Base-by-base conservation (phyloP, 2,888 invertebrate genomes). In the Microctonus hyperodae region DNA sequence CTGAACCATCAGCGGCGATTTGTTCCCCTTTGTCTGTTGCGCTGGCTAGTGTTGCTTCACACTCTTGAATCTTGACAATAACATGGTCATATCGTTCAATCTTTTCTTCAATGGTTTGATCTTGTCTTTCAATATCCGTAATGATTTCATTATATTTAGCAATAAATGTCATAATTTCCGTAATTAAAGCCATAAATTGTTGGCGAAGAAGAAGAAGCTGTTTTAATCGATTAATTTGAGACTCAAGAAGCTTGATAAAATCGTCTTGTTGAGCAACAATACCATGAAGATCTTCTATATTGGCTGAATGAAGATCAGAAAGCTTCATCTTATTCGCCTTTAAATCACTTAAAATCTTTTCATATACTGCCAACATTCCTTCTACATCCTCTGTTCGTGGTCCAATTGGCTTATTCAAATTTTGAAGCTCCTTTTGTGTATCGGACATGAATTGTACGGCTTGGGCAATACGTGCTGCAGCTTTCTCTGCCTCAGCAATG, bases 11-110 rank as follows among this genome's bases (percentile, higher is more conserved):
- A 0, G 92, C 91, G 0, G 95, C 95, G 35, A 97, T 96, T 82
- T 95, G 94, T 78, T 95, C 94, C 0, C 96, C 97, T 81, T 96
- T 96, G 79, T 97, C 97, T 13, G 91, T 91, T 0, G 96, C 95
- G 5, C 93, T 90, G 0, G 95, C 93, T 9, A 97, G 84, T 37
- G 92, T 86, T 10, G 95, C 96, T 83, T 96, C 96, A 80, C 94
- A 95, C 76, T 95, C 95, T 85, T 95, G 95, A 62, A 96, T 94
- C 79, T 93, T 94, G 0, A 89, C 85, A 70, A 96, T 93, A 0
- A 94, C 90, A 73, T 94, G 92, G 78, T 95, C 94, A 76, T 95
- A 96, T 62, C 92, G 90, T 77, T 92, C 92, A 61, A 96, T 94
- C 81, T 95, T 95, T 50, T 95, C 94, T 80, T 94, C 92, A 10